Evolutionary conservation across 1,140 invertebrate species (phyloP).

Genomic region (Camponotus floridanus): DNA sequence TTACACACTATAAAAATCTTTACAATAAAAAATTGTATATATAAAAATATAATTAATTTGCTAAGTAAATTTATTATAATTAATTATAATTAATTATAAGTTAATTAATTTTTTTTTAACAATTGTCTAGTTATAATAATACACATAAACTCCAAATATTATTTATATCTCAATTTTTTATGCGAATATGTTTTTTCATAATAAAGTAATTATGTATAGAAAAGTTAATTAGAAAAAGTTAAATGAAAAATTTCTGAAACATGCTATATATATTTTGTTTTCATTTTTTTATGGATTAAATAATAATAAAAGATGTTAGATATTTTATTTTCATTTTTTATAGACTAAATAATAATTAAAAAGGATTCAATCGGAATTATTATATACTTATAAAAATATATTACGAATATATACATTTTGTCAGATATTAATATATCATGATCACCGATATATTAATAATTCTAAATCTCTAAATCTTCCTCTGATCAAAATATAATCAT

Average conservation of each 20-base stretch:
- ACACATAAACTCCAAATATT: background rate
- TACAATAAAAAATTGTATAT: too few relatives aligned
- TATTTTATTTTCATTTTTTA: constrained; percentile 2
- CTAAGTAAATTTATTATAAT: too few relatives aligned
- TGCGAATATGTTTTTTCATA: background rate
- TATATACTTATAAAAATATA: too few relatives aligned
- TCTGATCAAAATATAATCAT: background rate
- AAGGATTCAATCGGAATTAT: background rate
- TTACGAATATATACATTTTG: too few relatives aligned
- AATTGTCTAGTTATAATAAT: background rate
- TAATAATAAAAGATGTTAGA: background rate
- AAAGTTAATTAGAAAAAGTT: background rate
- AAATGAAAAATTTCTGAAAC: background rate
- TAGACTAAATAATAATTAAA: background rate
- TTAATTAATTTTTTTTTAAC: too few relatives aligned
- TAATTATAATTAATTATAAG: too few relatives aligned
- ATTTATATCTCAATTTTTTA: background rate
- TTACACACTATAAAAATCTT: too few relatives aligned
- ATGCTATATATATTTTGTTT: constrained; percentile 1
- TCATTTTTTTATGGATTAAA: background rate
- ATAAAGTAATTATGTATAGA: background rate
- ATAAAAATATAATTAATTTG: too few relatives aligned
- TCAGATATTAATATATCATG: too few relatives aligned
- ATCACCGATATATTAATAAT: too few relatives aligned
- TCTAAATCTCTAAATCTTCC: background rate